phyloP scores from a whole-genome alignment of 1,140 invertebrate species.

The Hydropsyche tenuis region DNA sequence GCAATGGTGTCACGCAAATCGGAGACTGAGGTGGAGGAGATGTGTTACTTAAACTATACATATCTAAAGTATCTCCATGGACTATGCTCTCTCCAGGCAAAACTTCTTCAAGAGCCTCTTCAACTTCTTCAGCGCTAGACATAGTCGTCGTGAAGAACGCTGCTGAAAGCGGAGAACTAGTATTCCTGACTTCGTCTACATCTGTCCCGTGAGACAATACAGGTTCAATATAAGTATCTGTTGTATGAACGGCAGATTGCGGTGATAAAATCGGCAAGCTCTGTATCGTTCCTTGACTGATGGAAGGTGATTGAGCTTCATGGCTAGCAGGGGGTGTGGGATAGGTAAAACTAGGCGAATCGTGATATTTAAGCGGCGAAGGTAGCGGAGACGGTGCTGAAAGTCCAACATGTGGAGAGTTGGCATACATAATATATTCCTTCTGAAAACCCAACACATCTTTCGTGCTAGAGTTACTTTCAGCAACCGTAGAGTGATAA shows the following conservation, averaged over 20 bases:
- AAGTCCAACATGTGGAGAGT: slow-evolving; percentile 59
- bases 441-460: slow-evolving; percentile 49
- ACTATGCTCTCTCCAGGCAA: slow-evolving; percentile 73
- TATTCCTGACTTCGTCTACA: slow-evolving; percentile 67
- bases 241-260: slow-evolving; percentile 56
- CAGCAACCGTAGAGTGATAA: slow-evolving; percentile 68
- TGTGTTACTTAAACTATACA: slow-evolving; percentile 68
- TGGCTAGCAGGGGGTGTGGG: slow-evolving; percentile 84
- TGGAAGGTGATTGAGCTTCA: slow-evolving; percentile 72
- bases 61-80: slow-evolving; percentile 63
- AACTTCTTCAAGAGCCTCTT: slow-evolving; percentile 81
- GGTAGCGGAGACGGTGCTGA: slow-evolving; percentile 68
- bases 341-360: slow-evolving; percentile 72
- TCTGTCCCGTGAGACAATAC: slow-evolving; percentile 52
- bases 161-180: slow-evolving; percentile 75
- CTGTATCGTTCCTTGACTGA: slow-evolving; percentile 55
- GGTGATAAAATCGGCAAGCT: slow-evolving; percentile 58
- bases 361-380: slow-evolving; percentile 64
- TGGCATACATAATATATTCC: slow-evolving; percentile 57
- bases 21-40: slow-evolving; percentile 69
- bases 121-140: slow-evolving; percentile 82
- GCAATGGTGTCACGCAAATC: slow-evolving; percentile 66
- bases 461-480: slow-evolving; percentile 51
- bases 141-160: slow-evolving; percentile 87
- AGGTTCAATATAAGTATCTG: slow-evolving; percentile 56